Evolutionary conservation across 2,113 vertebrate species (phyloP).

Genomic region (Oncorhynchus gorbuscha): DNA sequence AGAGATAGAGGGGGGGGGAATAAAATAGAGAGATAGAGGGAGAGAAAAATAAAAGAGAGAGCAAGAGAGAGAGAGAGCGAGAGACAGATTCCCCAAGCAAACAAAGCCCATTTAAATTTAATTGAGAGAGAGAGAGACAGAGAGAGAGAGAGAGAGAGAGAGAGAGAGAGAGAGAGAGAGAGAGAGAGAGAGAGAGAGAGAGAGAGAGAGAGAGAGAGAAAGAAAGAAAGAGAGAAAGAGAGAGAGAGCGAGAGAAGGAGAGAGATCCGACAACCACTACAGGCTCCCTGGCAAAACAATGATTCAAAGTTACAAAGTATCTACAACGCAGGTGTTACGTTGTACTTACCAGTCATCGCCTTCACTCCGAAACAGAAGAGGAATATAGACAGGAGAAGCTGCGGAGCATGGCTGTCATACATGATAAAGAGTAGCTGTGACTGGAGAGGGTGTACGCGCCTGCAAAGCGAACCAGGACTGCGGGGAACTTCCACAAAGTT

Average conservation of each 20-base stretch:
- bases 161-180: neutral
- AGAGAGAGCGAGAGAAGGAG: too few species aligned
- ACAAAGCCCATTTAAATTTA: too few species aligned
- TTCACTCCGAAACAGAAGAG: conserved; percentile 66
- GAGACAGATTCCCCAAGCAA: too few species aligned
- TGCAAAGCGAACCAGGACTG: conserved; percentile 25
- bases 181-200: too few species aligned
- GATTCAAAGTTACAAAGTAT: neutral
- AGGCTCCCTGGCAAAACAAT: too few species aligned
- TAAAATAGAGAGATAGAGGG: too few species aligned
- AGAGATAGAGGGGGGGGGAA: neutral
- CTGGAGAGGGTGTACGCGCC: conserved; percentile 26
- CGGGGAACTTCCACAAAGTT: conserved; percentile 71
- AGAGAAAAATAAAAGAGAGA: too few species aligned
- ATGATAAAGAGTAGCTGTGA: conserved; percentile 68
- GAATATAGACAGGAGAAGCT: conserved; percentile 67
- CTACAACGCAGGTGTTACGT: conserved; percentile 22
- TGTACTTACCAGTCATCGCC: conserved; percentile 62
- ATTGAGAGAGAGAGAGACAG: neutral
- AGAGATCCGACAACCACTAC: too few species aligned
- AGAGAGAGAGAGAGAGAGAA: too few species aligned
- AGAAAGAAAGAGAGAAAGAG: too few species aligned
- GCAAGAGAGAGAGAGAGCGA: too few species aligned
- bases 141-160: neutral
- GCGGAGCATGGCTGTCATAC: conserved; percentile 69